Evolutionary conservation across 2,797 vertebrate genomes (phyloP), one percentile per base, ranked within the genome.

Genomic region (Coluber constrictor): DNA sequence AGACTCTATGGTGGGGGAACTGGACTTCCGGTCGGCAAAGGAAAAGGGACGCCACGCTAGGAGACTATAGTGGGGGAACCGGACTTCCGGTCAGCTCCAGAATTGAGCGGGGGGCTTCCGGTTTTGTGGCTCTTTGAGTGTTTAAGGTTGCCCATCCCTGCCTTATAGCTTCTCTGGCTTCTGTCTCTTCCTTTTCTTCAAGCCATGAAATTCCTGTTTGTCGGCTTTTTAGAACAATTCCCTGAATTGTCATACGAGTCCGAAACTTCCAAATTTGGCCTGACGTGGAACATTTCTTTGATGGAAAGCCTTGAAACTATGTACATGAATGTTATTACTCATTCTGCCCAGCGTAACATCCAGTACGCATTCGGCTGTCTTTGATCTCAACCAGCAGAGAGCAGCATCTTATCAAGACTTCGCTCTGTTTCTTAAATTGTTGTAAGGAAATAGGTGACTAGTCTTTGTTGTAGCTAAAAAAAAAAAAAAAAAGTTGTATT

Each of bases 241-340:
- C 11, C 2, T 60, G 56, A 32, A 37, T 32, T 12, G 9, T 12
- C 87, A 3, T 16, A n/a, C 56, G 25, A 43, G 27, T 25, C 20
- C 20, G 86, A 11, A 55, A n/a, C 18, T 20, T 20, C 86, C 3
- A 56, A 55, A 56, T n/a, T 88, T 88, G 54, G 29, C 55, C 16
- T 56, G 87, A 57, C 4, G 1, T 32, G 51, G 29, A 55, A 32
- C 29, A 57, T 16, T 32, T 56, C 37, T 86, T 88, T 57, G 10
- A 27, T 11, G 54, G n/a, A 59, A 88, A 15, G 5, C 56, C 5
- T 13, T 37, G 12, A 37, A 88, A 59, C 15, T 25, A 13, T 13
- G 37, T 1, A 8, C 3, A 1, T 1, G 32, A 25, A 13, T 63
- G 93, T 0, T 0, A 3, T 88, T 79, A 23, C 27, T 43, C 27